phyloP scores from a whole-genome alignment of 2,797 vertebrate species.

The Sciaenops ocellatus region DNA sequence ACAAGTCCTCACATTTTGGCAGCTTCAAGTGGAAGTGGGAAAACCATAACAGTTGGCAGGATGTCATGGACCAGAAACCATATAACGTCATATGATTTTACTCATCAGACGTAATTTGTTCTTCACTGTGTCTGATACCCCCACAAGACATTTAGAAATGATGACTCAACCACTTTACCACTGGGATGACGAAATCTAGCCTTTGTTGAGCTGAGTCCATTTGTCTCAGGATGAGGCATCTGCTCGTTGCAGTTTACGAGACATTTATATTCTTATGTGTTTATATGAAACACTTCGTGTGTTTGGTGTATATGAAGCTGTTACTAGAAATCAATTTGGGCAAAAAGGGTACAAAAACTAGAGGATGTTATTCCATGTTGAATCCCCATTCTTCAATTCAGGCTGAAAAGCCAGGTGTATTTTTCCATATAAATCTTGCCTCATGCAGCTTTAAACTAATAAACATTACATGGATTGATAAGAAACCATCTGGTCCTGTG shows the following conservation, averaged over 20 bases:
- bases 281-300: conserved; percentile 15
- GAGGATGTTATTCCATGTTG: background rate
- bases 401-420: conserved; percentile 26
- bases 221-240: conserved; percentile 40
- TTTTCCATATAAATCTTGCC: conserved; percentile 43
- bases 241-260: conserved; percentile 24
- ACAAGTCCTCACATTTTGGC: conserved; percentile 61
- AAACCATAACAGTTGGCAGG: conserved; percentile 69
- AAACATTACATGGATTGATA: conserved; percentile 35
- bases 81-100: conserved; percentile 73
- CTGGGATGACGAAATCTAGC: conserved; percentile 55
- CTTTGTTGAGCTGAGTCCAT: conserved; percentile 16
- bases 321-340: conserved; percentile 8
- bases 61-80: conserved; percentile 71
- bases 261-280: conserved; percentile 8
- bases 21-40: conserved; percentile 68
- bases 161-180: conserved; percentile 61
- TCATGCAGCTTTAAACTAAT: conserved; percentile 40
- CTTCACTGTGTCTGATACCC: conserved; percentile 60
- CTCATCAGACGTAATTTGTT: conserved; percentile 66
- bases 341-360: background rate
- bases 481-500: conserved; percentile 52
- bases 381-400: conserved; percentile 16
- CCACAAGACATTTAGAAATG: conserved; percentile 69
- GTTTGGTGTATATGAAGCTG: background rate